These are phyloP conservation scores for Henicopernis longicauda DNA, from an alignment of 2,113 vertebrate species.

Conservation along the genomic window DNA sequence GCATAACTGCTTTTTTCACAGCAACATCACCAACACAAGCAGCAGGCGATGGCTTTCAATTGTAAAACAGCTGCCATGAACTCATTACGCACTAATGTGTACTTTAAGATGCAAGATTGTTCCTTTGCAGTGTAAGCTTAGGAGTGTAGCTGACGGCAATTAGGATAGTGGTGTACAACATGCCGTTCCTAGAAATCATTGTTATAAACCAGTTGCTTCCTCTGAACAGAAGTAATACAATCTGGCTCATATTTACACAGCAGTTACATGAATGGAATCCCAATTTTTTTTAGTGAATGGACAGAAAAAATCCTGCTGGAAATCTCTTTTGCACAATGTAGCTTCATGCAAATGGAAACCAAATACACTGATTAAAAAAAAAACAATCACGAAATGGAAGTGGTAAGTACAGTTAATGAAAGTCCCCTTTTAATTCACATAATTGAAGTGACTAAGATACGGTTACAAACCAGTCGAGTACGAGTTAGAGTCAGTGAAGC, in stretches of 20 bases:
- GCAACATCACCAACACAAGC: neutral
- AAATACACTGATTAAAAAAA: neutral
- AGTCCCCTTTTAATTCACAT: neutral
- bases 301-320: neutral
- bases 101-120: neutral
- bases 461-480: neutral
- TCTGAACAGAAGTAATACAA: neutral
- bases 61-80: neutral
- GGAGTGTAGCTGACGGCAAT: neutral
- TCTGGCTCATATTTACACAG: neutral
- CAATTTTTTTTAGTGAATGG: neutral
- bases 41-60: slow-evolving; percentile 6
- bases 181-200: neutral
- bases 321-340: neutral
- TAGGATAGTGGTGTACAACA: neutral
- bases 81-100: neutral
- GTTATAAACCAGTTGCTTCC: neutral
- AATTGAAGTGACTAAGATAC: accelerated
- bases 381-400: neutral
- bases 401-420: neutral
- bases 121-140: neutral
- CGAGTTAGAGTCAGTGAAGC: neutral
- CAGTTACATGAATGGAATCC: neutral
- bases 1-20: neutral
- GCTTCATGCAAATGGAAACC: neutral